Percentiles rank a stretch among this genome's conserved stretches.
Conservation (phyloP, 2,888 invertebrate species). For the Xestia ashworthii region DNA sequence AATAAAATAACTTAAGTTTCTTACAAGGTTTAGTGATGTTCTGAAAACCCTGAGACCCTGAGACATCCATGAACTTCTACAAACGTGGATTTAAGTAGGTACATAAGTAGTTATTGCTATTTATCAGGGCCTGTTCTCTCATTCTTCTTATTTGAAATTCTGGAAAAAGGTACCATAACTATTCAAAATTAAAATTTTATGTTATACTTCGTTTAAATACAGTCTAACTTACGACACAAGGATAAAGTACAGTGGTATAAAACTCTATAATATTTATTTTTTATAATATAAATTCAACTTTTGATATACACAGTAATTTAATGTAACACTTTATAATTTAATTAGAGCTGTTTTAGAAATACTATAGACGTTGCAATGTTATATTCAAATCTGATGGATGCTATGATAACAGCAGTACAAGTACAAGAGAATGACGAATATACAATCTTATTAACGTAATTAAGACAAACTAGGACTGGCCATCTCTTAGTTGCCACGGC, state of each 20-base stretch:
- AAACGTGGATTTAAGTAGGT: neutral
- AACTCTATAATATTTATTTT: conserved; percentile 68
- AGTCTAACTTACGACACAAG: conserved; percentile 51
- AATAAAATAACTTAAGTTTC: neutral
- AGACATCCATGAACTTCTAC: neutral
- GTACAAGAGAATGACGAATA: neutral
- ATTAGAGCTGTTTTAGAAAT: conserved; percentile 56
- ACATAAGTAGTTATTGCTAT: neutral
- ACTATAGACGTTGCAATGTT: conserved; percentile 34
- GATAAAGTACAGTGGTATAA: conserved; percentile 69
- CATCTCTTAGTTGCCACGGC: neutral
- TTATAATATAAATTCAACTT: conserved; percentile 81
- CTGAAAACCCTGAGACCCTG: neutral
- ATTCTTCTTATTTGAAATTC: neutral
- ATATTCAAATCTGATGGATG: neutral
- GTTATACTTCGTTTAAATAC: neutral
- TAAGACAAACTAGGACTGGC: neutral
- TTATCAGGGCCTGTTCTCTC: neutral
- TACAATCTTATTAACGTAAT: neutral
- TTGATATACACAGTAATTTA: conserved; percentile 74
- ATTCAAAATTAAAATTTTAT: neutral
- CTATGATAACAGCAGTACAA: too few species aligned
- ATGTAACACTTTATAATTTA: conserved; percentile 67
- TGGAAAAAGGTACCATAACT: neutral
- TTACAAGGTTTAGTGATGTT: neutral